Percentiles rank a stretch among this genome's conserved stretches.
Evolutionary conservation across 2,888 invertebrate genomes (phyloP).

Genomic region (Noctua comes): DNA sequence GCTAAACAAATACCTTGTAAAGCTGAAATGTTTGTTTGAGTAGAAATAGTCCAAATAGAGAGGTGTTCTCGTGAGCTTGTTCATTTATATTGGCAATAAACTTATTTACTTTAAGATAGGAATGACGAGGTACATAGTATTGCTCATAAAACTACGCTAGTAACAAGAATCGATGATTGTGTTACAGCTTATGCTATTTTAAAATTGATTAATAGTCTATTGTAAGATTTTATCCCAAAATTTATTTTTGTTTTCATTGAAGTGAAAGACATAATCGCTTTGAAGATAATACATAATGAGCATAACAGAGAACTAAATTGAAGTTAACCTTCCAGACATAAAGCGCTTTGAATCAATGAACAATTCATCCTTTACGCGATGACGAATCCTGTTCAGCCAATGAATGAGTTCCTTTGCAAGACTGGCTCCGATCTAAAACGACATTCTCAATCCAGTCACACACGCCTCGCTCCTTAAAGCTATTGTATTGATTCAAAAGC

Average conservation of each 20-base stretch:
- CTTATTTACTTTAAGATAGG: constrained; percentile 28
- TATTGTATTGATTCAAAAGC: constrained; percentile 72
- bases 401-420: constrained; percentile 60
- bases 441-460: constrained; percentile 64
- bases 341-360: constrained; percentile 61
- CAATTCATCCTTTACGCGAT: constrained; percentile 60
- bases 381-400: constrained; percentile 56
- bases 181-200: background rate
- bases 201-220: background rate
- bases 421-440: constrained; percentile 55
- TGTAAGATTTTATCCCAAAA: background rate
- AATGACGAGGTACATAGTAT: constrained; percentile 1
- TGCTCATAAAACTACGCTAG: background rate
- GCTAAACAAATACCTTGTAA: constrained; percentile 51
- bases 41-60: constrained; percentile 37
- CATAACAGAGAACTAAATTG: constrained; percentile 31
- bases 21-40: constrained; percentile 47
- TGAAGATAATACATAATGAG: constrained; percentile 12
- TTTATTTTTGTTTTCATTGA: background rate
- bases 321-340: constrained; percentile 48
- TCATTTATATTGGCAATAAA: constrained; percentile 38
- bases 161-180: background rate
- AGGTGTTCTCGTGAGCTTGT: constrained; percentile 30
- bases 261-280: background rate
- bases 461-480: constrained; percentile 64